Base-by-base conservation (phyloP, 2,113 vertebrate genomes). In the Peromyscus polionotus region DNA sequence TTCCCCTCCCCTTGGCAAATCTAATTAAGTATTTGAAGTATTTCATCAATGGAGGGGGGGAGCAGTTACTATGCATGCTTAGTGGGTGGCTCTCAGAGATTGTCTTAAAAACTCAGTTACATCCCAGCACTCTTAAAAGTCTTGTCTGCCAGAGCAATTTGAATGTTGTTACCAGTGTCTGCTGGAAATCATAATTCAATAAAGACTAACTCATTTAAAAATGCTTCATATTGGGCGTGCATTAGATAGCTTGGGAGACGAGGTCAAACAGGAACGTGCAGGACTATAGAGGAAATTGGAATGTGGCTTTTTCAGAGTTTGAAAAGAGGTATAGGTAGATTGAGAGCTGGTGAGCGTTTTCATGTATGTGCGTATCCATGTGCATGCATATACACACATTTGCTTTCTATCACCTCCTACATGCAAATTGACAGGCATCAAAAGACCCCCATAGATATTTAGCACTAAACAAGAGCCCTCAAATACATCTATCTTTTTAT, bases 141-240 rank as follows among this genome's bases (percentile, higher is more conserved):
- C 98, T 98, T 98, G 97, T 99, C 99, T 99, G 99, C 99, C 98
- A 98, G 99, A 99, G 99, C 99, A 99, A 99, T 99, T 99, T 99
- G 99, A 99, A 99, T 99, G 99, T 99, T 99, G 99, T 99, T 99
- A 99, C 99, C 99, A 99, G 99, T 98, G 99, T 99, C 99, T 99
- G 99, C 99, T 99, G 99, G 99, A 99, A 99, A 99, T 99, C 98
- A 98, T 99, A 99, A 99, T 99, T 99, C 99, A 99, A 99, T 99
- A 99, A 99, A 99, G 99, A 98, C 98, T 99, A 99, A 99, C 99
- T 99, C 98, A 99, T 99, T 99, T 99, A 99, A 99, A 99, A 99
- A 99, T 98, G 98, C 98, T 98, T 99, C 99, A 99, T 95, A 98
- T 99, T 99, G 99, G 99, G 99, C 93, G n/a, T 98, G 98, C 98